Evolutionary conservation across 2,113 vertebrate species (phyloP).

Genomic region (Rhizomys pruinosus): DNA sequence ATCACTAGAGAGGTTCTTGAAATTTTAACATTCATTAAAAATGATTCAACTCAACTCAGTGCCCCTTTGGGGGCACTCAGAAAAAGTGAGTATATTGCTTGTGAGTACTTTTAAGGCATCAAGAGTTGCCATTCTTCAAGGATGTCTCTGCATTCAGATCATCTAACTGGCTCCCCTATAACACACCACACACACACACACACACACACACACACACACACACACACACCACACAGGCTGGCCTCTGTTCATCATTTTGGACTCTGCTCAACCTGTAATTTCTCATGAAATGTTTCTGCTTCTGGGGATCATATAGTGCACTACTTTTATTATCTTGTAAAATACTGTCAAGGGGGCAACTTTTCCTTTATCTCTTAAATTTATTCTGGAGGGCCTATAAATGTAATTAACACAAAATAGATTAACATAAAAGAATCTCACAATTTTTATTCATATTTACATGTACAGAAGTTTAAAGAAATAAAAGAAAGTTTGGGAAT

Average conservation of each 20-base stretch:
- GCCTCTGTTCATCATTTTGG: neutral
- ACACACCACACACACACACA: neutral
- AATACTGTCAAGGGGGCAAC: neutral
- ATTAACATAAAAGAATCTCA: neutral
- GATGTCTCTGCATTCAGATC: neutral
- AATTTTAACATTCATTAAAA: conserved; percentile 4
- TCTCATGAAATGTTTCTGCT: neutral
- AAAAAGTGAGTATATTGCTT: neutral
- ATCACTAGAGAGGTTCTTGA: neutral
- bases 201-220: neutral
- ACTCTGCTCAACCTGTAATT: neutral
- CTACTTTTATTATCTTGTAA: neutral
- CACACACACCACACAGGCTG: too few species aligned
- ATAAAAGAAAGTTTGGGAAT: neutral
- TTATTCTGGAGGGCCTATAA: neutral
- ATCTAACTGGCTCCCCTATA: accelerated
- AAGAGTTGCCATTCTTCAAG: neutral
- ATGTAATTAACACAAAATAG: neutral
- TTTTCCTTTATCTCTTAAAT: neutral
- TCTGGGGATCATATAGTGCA: neutral
- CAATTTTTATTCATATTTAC: neutral
- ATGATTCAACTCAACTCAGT: neutral
- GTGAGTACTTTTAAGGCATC: neutral
- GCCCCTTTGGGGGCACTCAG: conserved; percentile 7
- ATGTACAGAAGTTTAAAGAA: neutral